Evolutionary conservation across 2,113 vertebrate genomes (phyloP).

Genomic region (Cyphomyrus discorhynchus): DNA sequence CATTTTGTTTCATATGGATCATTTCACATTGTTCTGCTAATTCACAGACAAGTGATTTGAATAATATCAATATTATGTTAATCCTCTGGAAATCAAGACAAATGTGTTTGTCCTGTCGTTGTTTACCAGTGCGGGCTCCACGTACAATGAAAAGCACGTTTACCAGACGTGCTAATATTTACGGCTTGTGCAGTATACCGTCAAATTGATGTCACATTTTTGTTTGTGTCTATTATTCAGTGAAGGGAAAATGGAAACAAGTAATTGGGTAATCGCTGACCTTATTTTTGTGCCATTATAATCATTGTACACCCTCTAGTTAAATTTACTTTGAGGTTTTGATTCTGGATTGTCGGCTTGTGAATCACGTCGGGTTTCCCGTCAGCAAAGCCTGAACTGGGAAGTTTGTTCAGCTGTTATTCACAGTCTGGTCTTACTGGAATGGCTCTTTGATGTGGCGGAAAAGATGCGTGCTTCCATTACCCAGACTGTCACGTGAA

Average conservation of each 20-base stretch:
- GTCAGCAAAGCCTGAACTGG: not conserved
- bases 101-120: not conserved
- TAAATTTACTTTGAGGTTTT: not conserved
- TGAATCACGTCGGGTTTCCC: not conserved
- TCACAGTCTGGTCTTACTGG: not conserved
- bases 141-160: not conserved
- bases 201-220: not conserved
- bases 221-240: not conserved
- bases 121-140: not conserved
- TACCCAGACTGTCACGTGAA: not conserved
- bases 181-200: not conserved
- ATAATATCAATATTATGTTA: slow-evolving; percentile 11
- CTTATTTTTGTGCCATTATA: not conserved
- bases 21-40: not conserved
- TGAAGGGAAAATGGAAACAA: not conserved
- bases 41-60: not conserved
- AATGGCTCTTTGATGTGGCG: not conserved
- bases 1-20: slow-evolving; percentile 3
- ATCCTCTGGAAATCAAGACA: slow-evolving; percentile 3
- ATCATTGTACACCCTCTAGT: not conserved
- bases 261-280: not conserved
- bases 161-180: not conserved
- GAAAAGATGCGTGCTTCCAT: not conserved
- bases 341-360: not conserved
- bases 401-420: not conserved